These are phyloP conservation scores for Numenius phaeopus DNA, from an alignment of 2,797 vertebrate species.

Conservation along the genomic window DNA sequence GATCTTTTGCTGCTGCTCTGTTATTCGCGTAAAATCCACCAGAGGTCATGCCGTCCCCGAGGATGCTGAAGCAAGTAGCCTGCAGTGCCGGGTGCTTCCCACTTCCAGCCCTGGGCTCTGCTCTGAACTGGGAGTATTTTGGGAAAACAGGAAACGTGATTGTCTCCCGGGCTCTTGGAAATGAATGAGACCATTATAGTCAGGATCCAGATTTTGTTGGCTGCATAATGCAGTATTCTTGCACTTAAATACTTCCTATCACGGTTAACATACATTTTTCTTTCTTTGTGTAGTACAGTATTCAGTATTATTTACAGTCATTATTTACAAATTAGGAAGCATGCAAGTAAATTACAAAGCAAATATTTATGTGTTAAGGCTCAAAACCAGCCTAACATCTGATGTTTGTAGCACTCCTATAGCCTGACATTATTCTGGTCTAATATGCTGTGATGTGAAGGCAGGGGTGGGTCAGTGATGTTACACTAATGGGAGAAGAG, in stretches of 20 bases:
- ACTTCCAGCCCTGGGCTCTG: not conserved
- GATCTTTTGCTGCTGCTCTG: not conserved
- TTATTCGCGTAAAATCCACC: not conserved
- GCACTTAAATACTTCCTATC: not conserved
- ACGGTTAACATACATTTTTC: not conserved
- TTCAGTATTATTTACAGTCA: not conserved
- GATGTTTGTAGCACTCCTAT: slow-evolving; percentile 1
- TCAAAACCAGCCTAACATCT: slow-evolving; percentile 55
- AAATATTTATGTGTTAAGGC: slow-evolving; percentile 39
- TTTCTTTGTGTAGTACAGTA: not conserved
- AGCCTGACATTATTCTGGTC: not conserved
- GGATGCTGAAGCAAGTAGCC: not conserved
- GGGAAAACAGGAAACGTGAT: slow-evolving; percentile 6
- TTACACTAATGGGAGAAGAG: not conserved
- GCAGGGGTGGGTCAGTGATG: not conserved
- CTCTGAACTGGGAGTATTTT: not conserved
- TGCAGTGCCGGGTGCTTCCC: not conserved
- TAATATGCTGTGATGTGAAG: not conserved
- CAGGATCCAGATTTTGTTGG: not conserved
- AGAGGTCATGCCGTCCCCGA: slow-evolving; percentile 7
- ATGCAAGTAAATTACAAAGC: slow-evolving; percentile 25
- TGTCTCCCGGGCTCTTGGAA: not conserved
- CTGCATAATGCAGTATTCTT: slow-evolving; percentile 28
- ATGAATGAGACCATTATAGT: slow-evolving; percentile 39
- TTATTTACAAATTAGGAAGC: slow-evolving; percentile 20